phyloP scores from a whole-genome alignment of 2,113 vertebrate genomes.

The Microcebus griseorufus region DNA sequence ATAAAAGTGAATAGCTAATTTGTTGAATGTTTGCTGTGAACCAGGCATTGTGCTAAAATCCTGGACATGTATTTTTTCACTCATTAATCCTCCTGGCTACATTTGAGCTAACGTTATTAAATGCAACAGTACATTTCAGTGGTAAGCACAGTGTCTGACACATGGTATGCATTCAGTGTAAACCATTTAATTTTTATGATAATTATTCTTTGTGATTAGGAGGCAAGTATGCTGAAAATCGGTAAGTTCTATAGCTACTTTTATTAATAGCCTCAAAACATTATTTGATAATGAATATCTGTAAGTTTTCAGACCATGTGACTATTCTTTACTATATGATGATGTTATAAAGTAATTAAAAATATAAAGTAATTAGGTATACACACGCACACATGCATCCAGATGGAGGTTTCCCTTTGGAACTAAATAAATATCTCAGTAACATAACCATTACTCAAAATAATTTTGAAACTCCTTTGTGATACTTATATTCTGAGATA shows the following conservation, averaged over 20 bases:
- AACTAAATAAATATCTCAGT: not conserved
- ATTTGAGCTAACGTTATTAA: conserved; percentile 49
- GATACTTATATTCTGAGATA: conserved; percentile 26
- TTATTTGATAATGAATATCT: not conserved
- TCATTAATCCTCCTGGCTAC: conserved; percentile 40
- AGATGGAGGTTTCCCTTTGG: conserved; percentile 10
- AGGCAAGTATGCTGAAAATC: conserved; percentile 32
- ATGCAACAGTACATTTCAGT: not conserved
- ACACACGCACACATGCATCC: not conserved
- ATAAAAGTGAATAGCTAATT: conserved; percentile 26
- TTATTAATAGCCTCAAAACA: not conserved
- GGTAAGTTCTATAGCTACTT: conserved; percentile 2
- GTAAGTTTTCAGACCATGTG: conserved; percentile 11
- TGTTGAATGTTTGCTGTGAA: not conserved
- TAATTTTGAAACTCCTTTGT: conserved; percentile 32
- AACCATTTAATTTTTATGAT: conserved; percentile 52
- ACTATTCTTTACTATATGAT: not conserved
- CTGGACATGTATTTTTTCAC: not conserved
- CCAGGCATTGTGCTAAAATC: conserved; percentile 27
- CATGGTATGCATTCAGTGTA: not conserved
- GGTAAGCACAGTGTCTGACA: not conserved
- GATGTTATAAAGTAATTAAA: conserved; percentile 45
- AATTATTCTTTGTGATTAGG: conserved; percentile 57
- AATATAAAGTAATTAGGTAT: not conserved
- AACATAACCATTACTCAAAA: conserved; percentile 31